Base-by-base conservation (phyloP, 2,797 vertebrate species). In the Rhinoraja longicauda region DNA sequence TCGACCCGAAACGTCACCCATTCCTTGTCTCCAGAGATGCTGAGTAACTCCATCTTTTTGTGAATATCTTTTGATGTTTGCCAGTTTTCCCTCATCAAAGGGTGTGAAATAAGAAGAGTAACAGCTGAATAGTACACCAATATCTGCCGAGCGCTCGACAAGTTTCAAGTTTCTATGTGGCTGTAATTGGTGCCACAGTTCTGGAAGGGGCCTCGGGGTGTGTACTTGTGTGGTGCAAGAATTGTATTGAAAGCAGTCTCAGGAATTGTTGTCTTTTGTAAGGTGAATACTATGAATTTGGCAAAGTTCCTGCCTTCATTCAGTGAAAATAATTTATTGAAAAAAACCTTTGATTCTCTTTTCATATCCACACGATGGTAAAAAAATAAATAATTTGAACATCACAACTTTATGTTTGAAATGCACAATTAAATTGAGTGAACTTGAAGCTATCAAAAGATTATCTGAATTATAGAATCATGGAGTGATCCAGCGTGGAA, bases 171-270 rank as follows among this genome's bases (percentile, higher is more conserved):
- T 91, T 72, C 88, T 36, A 39, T 91, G n/a, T 10, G 24, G 6
- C 72, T 70, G 29, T 24, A 70, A 72, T 17, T n/a, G 10, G 17
- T 78, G 53, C 9, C 45, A 84, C 2, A 19, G 62, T 91, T 45
- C 45, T 45, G 64, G 62, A 72, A 91, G 39, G 88, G 72, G 72
- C 13, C 64, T 91, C 62, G 24, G 64, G 1, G 67, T 36, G 24
- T 70, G 21, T 6, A 72, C 9, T 10, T 24, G 24, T 32, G n/a
- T 91, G 67, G 19, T 70, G 19, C 64, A 45, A 90, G 62, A 70
- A 70, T 72, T 78, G 17, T 36, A 90, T 15, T 90, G 19, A 10
- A 84, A 84, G 82, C 82, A 86, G 53, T 62, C 86, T 86, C 57
- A n/a, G 13, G n/a, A 70, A 36, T 39, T 91, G 67, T 90, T 72